Percentiles rank a stretch among this genome's conserved stretches.
These are phyloP conservation scores for Enoplosus armatus DNA, from an alignment of 2,797 vertebrate species.

Conservation along the genomic window DNA sequence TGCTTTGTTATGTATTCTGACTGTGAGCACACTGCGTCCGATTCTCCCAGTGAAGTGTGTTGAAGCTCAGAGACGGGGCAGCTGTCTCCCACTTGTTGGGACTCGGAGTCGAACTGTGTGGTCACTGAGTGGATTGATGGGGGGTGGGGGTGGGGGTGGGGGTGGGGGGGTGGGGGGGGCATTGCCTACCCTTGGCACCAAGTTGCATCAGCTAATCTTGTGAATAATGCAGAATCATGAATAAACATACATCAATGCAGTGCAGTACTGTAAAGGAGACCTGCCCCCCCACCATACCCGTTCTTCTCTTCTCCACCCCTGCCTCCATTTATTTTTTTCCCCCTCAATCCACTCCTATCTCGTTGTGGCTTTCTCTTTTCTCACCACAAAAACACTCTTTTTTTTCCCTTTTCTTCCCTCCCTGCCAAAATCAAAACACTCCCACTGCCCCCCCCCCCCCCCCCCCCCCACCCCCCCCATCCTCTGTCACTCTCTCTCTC, in stretches of 20 bases:
- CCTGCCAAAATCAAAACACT: slow-evolving; percentile 67
- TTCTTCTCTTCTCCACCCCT: slow-evolving; percentile 43
- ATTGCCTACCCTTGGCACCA: slow-evolving; percentile 71
- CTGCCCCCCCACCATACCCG: slow-evolving; percentile 40
- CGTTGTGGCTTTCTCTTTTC: slow-evolving; percentile 41
- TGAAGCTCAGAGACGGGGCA: slow-evolving; percentile 57
- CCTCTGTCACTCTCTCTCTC: slow-evolving; percentile 62
- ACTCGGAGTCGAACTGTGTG: slow-evolving; percentile 55
- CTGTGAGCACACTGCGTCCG: slow-evolving; percentile 45
- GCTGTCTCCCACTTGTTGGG: slow-evolving; percentile 59
- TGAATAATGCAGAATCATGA: slow-evolving; percentile 83
- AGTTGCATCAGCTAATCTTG: slow-evolving; percentile 82
- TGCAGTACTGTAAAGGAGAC: slow-evolving; percentile 70
- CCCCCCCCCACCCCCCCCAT: slow-evolving; percentile 36
- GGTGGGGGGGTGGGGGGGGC: slow-evolving; percentile 25
- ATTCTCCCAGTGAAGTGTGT: slow-evolving; percentile 31
- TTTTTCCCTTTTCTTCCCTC: slow-evolving; percentile 35
- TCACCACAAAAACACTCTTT: slow-evolving; percentile 54
- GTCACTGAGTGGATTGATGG: slow-evolving; percentile 63
- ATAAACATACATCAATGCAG: slow-evolving; percentile 74
- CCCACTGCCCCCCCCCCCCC: slow-evolving; percentile 51
- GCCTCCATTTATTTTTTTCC: slow-evolving; percentile 48
- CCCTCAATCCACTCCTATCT: slow-evolving; percentile 42
- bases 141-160: slow-evolving; percentile 18
- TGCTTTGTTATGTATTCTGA: slow-evolving; percentile 67